Base-by-base conservation (phyloP, 2,113 vertebrate genomes). In the Grantiella picta region DNA sequence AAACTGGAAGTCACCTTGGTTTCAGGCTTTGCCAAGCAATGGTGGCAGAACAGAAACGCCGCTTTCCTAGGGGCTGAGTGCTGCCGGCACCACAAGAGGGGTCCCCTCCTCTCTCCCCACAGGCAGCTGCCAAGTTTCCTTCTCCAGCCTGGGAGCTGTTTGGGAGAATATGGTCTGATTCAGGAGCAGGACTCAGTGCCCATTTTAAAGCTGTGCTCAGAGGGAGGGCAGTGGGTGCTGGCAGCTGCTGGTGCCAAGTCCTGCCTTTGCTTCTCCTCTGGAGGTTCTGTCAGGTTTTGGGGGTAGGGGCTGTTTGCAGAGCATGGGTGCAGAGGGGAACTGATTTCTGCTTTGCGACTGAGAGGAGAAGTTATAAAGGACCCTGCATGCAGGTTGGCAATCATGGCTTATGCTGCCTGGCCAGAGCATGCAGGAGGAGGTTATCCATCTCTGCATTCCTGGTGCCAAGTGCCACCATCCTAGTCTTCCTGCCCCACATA, bases 81-180 rank as follows among this genome's bases (percentile, higher is more conserved):
- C 87, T 69, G 66, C 69, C 1, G 10, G 75, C 56, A 86, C 33
- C 9, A 4, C 0, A 0, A 90, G 78, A 63, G 31, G 70, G 56
- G 65, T 90, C 77, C 79, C 52, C 42, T 78, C 68, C 64, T 59
- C 68, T 77, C 28, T 50, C 54, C 61, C 42, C 0, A 0, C 38
- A 47, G 82, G 36, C 52, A 42, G 88, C 87, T 93, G 96, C 97
- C 95, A 95, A 97, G 85, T 96, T 95, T 94, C 72, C 50, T 63
- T 81, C 88, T 94, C 50, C 89, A 50, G 84, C 84, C 91, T 91
- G 88, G 60, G 94, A 95, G 90, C 53, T 94, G 59, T 80, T 84
- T 81, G 87, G 76, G 86, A 95, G 85, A 90, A 72, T 50, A 89
- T 57, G 90, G 92, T 80, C 82, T 45, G 59, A 92, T 94, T 92